Conservation (phyloP, 2,888 invertebrate genomes). For the Pachliopta kotzebuea region DNA sequence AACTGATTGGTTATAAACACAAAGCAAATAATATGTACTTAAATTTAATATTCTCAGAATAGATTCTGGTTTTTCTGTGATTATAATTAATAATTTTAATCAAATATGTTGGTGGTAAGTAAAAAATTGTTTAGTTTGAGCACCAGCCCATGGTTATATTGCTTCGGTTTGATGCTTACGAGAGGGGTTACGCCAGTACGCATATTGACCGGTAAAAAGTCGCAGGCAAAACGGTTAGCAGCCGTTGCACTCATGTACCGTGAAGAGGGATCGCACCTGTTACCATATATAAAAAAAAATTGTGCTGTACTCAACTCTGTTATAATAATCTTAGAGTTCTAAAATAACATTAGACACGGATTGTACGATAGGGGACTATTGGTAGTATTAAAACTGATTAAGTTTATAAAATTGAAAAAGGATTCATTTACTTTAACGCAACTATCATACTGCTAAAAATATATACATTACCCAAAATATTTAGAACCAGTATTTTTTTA, state of each 20-base stretch:
- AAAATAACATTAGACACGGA: background rate
- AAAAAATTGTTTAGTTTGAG: background rate
- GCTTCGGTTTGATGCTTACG: constrained; percentile 24
- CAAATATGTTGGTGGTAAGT: background rate
- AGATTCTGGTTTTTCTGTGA: background rate
- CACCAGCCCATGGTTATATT: background rate
- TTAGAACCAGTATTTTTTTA: too few species aligned
- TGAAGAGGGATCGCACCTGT: constrained; percentile 65
- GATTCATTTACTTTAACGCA: background rate
- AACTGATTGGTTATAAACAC: too few species aligned
- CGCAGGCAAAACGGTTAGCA: constrained; percentile 56
- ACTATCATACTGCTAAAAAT: too few species aligned
- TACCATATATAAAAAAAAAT: constrained; percentile 34
- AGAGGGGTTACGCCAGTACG: constrained; percentile 23
- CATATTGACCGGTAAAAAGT: constrained; percentile 40
- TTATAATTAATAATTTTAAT: background rate
- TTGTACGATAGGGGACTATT: background rate
- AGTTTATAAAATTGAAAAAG: background rate
- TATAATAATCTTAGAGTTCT: constrained; percentile 9
- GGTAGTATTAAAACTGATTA: background rate
- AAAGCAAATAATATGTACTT: too few species aligned
- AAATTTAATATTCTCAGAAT: background rate
- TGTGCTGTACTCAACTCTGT: constrained; percentile 30
- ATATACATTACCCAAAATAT: too few species aligned
- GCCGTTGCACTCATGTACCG: constrained; percentile 66